Evolutionary conservation across 1,140 invertebrate genomes (phyloP), one percentile per base, ranked within the genome.

Genomic region (Drosophila tani): DNA sequence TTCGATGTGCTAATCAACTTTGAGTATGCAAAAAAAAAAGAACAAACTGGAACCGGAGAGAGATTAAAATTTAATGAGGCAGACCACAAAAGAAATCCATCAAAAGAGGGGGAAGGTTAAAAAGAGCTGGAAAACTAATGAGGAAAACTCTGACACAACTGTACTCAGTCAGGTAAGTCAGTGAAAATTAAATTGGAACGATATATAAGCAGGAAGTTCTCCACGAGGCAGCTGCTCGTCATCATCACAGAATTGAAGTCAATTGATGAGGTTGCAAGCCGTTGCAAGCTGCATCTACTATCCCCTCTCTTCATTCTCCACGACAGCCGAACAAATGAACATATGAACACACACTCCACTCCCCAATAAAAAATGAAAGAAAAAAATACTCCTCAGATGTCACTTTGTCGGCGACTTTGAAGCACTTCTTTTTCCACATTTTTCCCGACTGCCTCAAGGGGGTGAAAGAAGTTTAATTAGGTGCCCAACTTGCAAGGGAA

Each of bases 381-480:
- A 17, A 19, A 32, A 38, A 47, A 47, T 46, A 40, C 24, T 64
- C 43, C 27, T 75, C 70, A 62, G 75, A 62, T 78, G 56, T 78
- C 75, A 78, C 43, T 69, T 69, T 78, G 75, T 78, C 75, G 75
- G 65, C 27, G 57, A 60, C 75, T 78, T 78, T 78, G 50, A 78
- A 69, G 75, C 57, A 38, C 11, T 3, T 24, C 8, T 35, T 15
- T 67, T 35, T 40, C 29, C 38, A 17, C 12, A 32, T 49, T 49
- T 35, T 50, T 35, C 32, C 17, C 69, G 19, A 43, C 32, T 38
- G 24, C 43, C 24, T 73, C 68, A 73, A 74, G 74, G 57, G 75
- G 75, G 64, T 78, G 75, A 78, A 73, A 73, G 67, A 74, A 69
- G 74, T 78, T 78, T 78, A 78, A 78, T 78, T 78, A 78, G 75